phyloP scores from a whole-genome alignment of 2,888 invertebrate species.

The Morpho deidamia region DNA sequence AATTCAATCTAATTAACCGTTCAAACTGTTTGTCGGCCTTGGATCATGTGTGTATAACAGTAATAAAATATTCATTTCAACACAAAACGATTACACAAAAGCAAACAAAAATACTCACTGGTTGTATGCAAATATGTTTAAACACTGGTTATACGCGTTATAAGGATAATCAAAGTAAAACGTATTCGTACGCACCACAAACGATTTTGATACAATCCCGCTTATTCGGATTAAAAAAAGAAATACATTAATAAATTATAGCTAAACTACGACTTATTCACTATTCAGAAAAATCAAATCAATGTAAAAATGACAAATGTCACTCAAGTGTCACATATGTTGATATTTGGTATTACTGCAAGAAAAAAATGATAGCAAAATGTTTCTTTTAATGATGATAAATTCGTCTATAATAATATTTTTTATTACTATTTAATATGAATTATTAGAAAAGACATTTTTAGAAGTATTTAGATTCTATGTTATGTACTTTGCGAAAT shows the following conservation, averaged over 20 bases:
- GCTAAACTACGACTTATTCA: constrained; percentile 56
- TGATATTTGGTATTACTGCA: too few species aligned
- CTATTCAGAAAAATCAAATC: constrained; percentile 27
- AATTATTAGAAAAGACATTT: too few species aligned
- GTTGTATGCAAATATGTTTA: constrained; percentile 4
- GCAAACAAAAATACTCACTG: constrained; percentile 22
- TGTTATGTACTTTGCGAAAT: too few species aligned
- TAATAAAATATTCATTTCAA: constrained; percentile 45
- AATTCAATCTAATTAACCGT: constrained; percentile 34
- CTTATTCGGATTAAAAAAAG: constrained; percentile 31
- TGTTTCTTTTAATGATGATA: too few species aligned
- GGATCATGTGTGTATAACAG: constrained; percentile 49
- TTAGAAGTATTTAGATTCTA: too few species aligned
- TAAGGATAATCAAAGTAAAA: background rate
- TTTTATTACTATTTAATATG: too few species aligned
- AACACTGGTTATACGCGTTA: background rate
- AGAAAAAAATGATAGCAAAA: too few species aligned
- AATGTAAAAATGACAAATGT: constrained; percentile 9
- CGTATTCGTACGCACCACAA: constrained; percentile 10
- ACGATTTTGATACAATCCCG: constrained; percentile 29
- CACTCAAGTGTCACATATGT: background rate
- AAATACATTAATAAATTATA: constrained; percentile 26
- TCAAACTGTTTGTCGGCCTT: constrained; percentile 41
- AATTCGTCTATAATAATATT: too few species aligned
- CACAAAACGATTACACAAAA: constrained; percentile 31